Percentiles rank a stretch among this genome's conserved stretches.
phyloP scores from a whole-genome alignment of 2,113 vertebrate species.

The Hymenochirus boettgeri region DNA sequence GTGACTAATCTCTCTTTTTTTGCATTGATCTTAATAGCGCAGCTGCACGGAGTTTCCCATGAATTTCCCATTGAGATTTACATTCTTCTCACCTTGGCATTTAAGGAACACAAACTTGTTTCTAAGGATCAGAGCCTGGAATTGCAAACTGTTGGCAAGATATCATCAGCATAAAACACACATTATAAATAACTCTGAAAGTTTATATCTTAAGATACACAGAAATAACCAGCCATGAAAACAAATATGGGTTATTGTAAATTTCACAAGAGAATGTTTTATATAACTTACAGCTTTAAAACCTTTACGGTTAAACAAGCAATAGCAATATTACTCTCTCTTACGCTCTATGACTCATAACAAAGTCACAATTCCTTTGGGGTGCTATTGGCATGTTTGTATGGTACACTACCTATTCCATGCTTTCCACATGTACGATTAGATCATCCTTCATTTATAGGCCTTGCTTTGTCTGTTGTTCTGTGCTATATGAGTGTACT shows the following conservation, averaged over 20 bases:
- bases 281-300: slow-evolving; percentile 28
- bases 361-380: slow-evolving; percentile 33
- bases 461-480: slow-evolving; percentile 23
- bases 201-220: slow-evolving; percentile 41
- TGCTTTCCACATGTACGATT: slow-evolving; percentile 26
- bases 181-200: slow-evolving; percentile 42
- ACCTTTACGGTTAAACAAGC: slow-evolving; percentile 25
- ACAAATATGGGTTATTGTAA: slow-evolving; percentile 34
- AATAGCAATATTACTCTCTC: slow-evolving; percentile 32
- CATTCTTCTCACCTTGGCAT: slow-evolving; percentile 43
- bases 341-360: slow-evolving; percentile 33
- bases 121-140: slow-evolving; percentile 38
- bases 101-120: slow-evolving; percentile 41
- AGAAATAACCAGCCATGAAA: slow-evolving; percentile 30
- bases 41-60: slow-evolving; percentile 40
- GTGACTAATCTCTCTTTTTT: slow-evolving; percentile 39
- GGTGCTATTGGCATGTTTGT: slow-evolving; percentile 32
- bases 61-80: slow-evolving; percentile 36
- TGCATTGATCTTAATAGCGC: slow-evolving; percentile 10
- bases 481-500: slow-evolving; percentile 31
- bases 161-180: slow-evolving; percentile 38
- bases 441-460: slow-evolving; percentile 36
- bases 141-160: slow-evolving; percentile 34
- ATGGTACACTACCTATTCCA: slow-evolving; percentile 35
- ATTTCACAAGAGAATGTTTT: slow-evolving; percentile 25